A percentile compares a stretch with the other conserved stretches of the same genome.
Conservation (phyloP, 2,113 vertebrate genomes). For the Platysternon megacephalum region DNA sequence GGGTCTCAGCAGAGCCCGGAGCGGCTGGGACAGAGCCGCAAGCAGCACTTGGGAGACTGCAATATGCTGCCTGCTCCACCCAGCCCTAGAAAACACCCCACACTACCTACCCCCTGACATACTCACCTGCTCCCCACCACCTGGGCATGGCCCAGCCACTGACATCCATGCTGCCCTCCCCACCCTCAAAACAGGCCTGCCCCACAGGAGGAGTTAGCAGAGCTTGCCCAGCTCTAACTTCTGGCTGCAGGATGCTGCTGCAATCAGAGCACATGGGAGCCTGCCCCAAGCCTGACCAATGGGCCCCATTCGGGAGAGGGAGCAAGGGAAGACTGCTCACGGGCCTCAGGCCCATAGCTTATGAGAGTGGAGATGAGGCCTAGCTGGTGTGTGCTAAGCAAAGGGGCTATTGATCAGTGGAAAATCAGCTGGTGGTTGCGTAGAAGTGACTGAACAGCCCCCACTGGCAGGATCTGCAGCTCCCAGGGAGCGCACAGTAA, state of each 20-base stretch:
- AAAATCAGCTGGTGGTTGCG: constrained; percentile 67
- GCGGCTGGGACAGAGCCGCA: neutral
- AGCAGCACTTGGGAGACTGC: neutral
- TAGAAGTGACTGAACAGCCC: constrained; percentile 44
- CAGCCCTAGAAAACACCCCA: neutral
- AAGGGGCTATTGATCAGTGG: constrained; percentile 75
- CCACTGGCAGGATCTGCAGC: constrained; percentile 10
- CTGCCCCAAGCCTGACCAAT: neutral
- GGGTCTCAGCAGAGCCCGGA: neutral
- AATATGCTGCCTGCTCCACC: neutral
- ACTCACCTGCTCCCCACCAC: neutral
- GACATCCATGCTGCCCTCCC: neutral
- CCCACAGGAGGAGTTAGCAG: neutral
- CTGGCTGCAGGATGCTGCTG: neutral
- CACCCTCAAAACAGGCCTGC: neutral
- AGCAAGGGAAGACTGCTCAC: fast-evolving
- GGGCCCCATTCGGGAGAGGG: neutral
- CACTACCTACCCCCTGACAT: neutral
- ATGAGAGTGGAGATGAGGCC: neutral
- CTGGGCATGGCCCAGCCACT: neutral
- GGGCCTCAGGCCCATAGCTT: neutral
- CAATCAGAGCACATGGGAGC: neutral
- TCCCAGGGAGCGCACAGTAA: neutral
- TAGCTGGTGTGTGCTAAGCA: neutral
- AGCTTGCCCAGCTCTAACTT: neutral